These are phyloP conservation scores for Neoseiulus cucumeris DNA, from an alignment of 1,140 invertebrate species.

Conservation along the genomic window DNA sequence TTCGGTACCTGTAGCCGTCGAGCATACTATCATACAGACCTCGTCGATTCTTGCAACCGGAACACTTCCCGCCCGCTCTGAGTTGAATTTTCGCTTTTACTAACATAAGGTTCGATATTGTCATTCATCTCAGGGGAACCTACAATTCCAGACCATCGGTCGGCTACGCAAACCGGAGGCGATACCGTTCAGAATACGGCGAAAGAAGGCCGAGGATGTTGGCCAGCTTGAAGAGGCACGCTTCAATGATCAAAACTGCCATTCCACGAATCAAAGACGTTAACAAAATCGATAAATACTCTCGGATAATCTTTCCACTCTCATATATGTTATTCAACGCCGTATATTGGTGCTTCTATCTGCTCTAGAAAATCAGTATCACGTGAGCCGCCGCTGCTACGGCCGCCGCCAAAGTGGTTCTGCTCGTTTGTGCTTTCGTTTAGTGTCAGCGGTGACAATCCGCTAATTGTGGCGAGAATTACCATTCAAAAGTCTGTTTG, in stretches of 20 bases:
- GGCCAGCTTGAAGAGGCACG: constrained; percentile 21
- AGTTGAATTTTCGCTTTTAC: no score
- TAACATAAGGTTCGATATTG: no score
- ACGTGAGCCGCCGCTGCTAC: no score
- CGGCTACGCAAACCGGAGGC: constrained; percentile 17
- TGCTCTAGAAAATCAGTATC: constrained; percentile 14
- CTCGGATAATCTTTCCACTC: constrained; percentile 75
- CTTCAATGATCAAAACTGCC: constrained; percentile 23
- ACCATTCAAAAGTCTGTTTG: no score
- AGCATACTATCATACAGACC: no score
- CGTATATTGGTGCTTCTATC: constrained; percentile 82
- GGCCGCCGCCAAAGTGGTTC: no score
- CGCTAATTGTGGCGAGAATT: no score
- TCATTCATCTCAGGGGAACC: background rate
- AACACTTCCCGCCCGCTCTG: no score
- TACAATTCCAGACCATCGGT: constrained; percentile 10
- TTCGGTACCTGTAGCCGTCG: no score
- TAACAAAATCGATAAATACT: constrained; percentile 91
- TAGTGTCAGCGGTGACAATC: no score
- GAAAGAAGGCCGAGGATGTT: constrained; percentile 23
- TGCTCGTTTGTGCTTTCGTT: no score
- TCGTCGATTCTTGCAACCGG: no score
- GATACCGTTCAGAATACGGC: constrained; percentile 16
- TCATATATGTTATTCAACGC: constrained; percentile 83
- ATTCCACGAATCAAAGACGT: constrained; percentile 89